phyloP scores from a whole-genome alignment of 2,797 vertebrate species.

The Danio aesculapii region DNA sequence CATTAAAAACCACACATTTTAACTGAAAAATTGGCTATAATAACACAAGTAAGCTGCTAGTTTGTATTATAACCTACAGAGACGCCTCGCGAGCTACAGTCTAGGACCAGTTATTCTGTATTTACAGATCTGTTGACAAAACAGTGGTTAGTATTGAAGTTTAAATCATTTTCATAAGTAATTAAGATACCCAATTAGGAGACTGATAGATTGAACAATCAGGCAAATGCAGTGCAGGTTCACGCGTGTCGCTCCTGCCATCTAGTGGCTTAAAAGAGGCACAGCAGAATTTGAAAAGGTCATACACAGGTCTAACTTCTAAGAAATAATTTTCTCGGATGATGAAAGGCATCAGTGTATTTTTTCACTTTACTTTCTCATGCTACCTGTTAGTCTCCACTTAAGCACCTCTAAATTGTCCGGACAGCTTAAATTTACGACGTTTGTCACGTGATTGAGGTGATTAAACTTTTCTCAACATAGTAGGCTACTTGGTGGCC shows the following conservation, averaged over 20 bases:
- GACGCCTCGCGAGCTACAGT: no score
- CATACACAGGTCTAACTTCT: no score
- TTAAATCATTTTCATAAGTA: not conserved
- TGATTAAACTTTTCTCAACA: no score
- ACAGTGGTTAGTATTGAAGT: not conserved
- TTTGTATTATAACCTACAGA: not conserved
- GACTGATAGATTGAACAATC: not conserved
- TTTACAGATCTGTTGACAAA: not conserved
- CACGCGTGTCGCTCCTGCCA: not conserved
- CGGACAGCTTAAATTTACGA: not conserved
- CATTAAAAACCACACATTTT: no score
- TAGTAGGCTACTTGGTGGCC: no score
- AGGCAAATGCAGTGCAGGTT: not conserved
- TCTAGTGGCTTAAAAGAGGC: not conserved
- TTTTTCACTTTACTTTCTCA: not conserved
- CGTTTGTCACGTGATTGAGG: not conserved
- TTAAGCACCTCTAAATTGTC: not conserved
- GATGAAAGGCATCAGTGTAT: not conserved
- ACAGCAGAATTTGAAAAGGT: not conserved
- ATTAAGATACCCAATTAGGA: not conserved
- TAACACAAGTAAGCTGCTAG: no score
- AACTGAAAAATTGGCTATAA: no score
- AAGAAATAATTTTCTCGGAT: not conserved
- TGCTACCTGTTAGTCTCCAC: not conserved
- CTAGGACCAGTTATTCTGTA: no score